Conservation (phyloP, 2,113 vertebrate genomes). For the Hydrochoerus hydrochaeris region DNA sequence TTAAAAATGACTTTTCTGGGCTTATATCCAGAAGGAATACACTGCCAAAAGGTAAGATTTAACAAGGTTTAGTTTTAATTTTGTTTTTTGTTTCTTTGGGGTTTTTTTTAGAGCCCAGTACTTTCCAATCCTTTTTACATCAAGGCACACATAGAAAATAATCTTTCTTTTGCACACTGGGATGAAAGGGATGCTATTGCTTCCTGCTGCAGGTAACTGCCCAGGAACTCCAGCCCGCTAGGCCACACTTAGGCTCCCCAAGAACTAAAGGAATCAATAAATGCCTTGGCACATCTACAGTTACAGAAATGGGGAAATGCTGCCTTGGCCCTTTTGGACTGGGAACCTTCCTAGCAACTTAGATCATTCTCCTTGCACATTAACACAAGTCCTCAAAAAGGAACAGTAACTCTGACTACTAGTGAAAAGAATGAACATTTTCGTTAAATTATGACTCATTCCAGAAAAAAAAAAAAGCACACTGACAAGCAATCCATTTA, state of each 20-base stretch:
- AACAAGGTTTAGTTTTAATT: conserved; percentile 57
- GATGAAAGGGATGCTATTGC: background rate
- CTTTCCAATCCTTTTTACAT: conserved; percentile 34
- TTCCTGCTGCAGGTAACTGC: conserved; percentile 21
- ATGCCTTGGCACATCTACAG: background rate
- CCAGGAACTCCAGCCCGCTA: background rate
- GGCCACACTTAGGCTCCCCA: background rate
- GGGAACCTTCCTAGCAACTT: background rate
- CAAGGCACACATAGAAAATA: conserved; percentile 15
- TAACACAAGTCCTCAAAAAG: background rate
- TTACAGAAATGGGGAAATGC: background rate
- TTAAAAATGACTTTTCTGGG: conserved; percentile 77
- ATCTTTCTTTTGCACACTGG: conserved; percentile 16
- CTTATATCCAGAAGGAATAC: conserved; percentile 67
- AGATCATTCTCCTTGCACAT: background rate
- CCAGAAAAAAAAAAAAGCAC: background rate
- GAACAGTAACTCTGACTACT: background rate
- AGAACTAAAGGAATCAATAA: background rate
- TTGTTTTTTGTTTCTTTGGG: background rate
- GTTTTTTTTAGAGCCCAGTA: background rate
- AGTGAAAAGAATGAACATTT: background rate
- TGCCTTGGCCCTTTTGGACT: background rate
- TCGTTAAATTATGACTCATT: conserved; percentile 42
- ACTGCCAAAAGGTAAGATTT: conserved; percentile 73
- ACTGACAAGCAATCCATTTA: conserved; percentile 12